Base-by-base conservation (phyloP, 2,888 invertebrate genomes). In the Leptopilina syphax region DNA sequence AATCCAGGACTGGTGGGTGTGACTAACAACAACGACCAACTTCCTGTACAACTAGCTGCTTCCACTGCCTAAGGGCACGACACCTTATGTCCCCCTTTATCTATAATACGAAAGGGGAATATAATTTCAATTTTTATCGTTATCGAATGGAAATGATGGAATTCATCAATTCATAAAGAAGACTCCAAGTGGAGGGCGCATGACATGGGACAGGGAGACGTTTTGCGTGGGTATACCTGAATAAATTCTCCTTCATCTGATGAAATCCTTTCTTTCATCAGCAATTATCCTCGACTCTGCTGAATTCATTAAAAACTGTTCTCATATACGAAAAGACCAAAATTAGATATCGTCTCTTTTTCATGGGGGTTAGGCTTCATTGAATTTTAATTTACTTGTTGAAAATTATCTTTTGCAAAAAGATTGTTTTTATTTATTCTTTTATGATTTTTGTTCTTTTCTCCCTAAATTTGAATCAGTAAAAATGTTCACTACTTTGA, bases 21-120 rank as follows among this genome's bases (percentile, higher is more conserved):
- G 77, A 84, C 84, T 84, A 87, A 85, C 84, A 90, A 85, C 84
- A 87, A 87, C 81, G 85, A 88, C 77, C 47, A 77, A 73, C 73
- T 73, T 73, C 73, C 73, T 54, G 73, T 73, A 34, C 73, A 73
- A 41, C 73, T 73, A 9, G 73, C 73, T 73, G 73, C 41, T 77
- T 67, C 73, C 57, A 73, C 73, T n/a, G 73, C 73, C 4, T 73
- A 13, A 73, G n/a, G 34, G 44, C 44, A 44, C 9, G 44, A 44
- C 44, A 44, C 6, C 57, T 50, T 3, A 54, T 24, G 44, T 5
- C 7, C 44, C 13, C 12, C 9, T 5, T 9, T 68, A n/a, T 18
- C 18, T 47, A 18, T 44, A 34, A n/a, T 7, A 47, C 68, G 6
- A 73, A 13, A 50, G 54, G 50, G 68, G 9, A 68, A 68, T 50